A percentile compares a stretch with the other conserved stretches of the same genome.
These are phyloP conservation scores for Palythoa heliodiscus DNA, from an alignment of 92 coral and sea anemone species.

Conservation along the genomic window DNA sequence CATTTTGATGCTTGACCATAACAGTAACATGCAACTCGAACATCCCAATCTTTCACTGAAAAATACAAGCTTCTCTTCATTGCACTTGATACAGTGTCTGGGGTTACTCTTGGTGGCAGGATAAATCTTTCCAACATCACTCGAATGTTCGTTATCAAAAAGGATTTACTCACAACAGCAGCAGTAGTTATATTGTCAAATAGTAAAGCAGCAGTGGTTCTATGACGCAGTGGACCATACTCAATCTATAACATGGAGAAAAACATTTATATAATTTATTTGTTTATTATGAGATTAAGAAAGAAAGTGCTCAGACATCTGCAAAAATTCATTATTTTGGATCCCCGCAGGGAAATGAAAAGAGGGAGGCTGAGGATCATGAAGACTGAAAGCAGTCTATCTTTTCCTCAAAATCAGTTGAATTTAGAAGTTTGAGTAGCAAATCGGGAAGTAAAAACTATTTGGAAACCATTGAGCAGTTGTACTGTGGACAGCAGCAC, in stretches of 20 bases:
- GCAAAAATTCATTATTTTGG: too few relatives aligned
- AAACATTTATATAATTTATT: not conserved
- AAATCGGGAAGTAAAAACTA: too few relatives aligned
- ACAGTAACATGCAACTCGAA: conserved; percentile 80
- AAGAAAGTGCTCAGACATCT: too few relatives aligned
- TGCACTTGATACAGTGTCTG: conserved; percentile 30
- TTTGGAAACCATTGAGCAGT: too few relatives aligned
- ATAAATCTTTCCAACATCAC: conserved; percentile 70
- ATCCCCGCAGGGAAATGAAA: too few relatives aligned
- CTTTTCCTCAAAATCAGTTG: too few relatives aligned
- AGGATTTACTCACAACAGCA: conserved; percentile 27
- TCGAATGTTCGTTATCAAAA: conserved; percentile 80
- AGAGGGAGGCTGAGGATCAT: too few relatives aligned
- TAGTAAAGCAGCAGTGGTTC: conserved; percentile 42
- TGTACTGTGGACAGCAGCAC: too few relatives aligned
- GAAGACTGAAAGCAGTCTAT: too few relatives aligned
- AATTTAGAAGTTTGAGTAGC: too few relatives aligned
- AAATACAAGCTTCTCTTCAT: conserved; percentile 66
- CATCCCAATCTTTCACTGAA: conserved; percentile 81
- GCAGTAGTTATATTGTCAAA: conserved; percentile 56
- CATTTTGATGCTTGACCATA: conserved; percentile 90
- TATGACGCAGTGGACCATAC: conserved; percentile 71
- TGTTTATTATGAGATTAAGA: too few relatives aligned
- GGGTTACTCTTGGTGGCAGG: conserved; percentile 53
- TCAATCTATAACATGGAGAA: conserved; percentile 33